Conservation (phyloP, 2,797 vertebrate species). For the Alauda arvensis region DNA sequence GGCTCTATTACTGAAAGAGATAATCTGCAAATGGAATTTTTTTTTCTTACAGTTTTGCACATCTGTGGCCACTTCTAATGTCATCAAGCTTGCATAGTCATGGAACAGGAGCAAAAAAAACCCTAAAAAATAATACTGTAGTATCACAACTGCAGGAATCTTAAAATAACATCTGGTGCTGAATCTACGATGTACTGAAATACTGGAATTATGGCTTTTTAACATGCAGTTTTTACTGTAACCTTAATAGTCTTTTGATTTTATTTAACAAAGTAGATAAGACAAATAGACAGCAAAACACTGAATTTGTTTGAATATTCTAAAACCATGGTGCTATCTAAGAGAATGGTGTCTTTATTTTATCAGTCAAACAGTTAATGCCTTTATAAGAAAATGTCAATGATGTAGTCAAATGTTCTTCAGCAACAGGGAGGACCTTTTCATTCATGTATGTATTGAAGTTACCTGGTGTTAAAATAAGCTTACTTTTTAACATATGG, state of each 20-base stretch:
- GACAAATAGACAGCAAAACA: conserved; percentile 80
- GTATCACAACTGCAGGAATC: conserved; percentile 70
- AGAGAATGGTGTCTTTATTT: conserved; percentile 79
- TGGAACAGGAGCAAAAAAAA: conserved; percentile 76
- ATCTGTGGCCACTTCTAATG: conserved; percentile 70
- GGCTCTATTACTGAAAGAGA: conserved; percentile 59
- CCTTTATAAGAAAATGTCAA: conserved; percentile 76
- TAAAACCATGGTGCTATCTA: conserved; percentile 88
- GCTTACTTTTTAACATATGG: conserved; percentile 68
- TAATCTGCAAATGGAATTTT: conserved; percentile 54
- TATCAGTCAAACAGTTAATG: conserved; percentile 76
- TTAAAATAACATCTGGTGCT: conserved; percentile 88
- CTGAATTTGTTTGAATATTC: conserved; percentile 83
- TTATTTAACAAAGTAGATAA: conserved; percentile 74
- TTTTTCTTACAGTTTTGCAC: conserved; percentile 48
- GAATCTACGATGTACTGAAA: conserved; percentile 79
- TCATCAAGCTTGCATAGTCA: conserved; percentile 60
- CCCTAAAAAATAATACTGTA: conserved; percentile 58
- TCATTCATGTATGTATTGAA: conserved; percentile 62
- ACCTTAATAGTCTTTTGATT: conserved; percentile 69
- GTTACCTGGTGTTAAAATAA: conserved; percentile 67
- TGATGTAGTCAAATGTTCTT: conserved; percentile 57
- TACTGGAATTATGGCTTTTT: conserved; percentile 84
- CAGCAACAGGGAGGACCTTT: conserved; percentile 51
- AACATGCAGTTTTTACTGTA: conserved; percentile 75